phyloP scores from a whole-genome alignment of 2,113 vertebrate species.

The Okapia johnstoni region DNA sequence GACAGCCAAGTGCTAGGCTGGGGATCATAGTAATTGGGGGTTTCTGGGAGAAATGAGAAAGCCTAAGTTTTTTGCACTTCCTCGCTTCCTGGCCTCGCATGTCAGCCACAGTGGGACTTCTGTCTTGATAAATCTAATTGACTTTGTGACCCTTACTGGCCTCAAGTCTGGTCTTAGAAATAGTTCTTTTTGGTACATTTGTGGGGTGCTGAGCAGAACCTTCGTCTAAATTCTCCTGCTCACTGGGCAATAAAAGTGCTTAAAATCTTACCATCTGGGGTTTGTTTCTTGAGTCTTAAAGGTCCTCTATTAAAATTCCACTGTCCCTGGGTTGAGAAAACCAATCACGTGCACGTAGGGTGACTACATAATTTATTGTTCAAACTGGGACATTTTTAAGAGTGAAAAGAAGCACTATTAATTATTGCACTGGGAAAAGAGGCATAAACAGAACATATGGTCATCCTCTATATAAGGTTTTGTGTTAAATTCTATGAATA shows the following conservation, averaged over 20 bases:
- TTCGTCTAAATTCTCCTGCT: constrained; percentile 12
- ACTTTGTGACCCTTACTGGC: neutral
- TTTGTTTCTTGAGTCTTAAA: constrained; percentile 42
- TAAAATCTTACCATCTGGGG: constrained; percentile 15
- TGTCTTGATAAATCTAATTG: neutral
- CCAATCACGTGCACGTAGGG: neutral
- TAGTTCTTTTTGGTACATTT: neutral
- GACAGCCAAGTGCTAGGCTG: neutral
- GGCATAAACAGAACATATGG: neutral
- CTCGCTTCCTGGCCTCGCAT: neutral
- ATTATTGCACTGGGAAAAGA: neutral
- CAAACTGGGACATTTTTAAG: constrained; percentile 14
- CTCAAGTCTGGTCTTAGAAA: neutral
- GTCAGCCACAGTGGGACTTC: neutral
- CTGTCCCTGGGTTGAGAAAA: neutral
- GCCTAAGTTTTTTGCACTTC: neutral
- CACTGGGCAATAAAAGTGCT: constrained; percentile 1
- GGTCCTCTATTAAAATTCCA: constrained; percentile 28
- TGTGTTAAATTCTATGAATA: neutral
- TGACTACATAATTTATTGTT: constrained; percentile 15
- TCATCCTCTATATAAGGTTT: neutral
- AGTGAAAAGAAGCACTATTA: neutral
- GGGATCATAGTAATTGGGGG: no score
- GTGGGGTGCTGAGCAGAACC: neutral
- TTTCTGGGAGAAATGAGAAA: neutral